Evolutionary conservation across 1,140 invertebrate species (phyloP), one percentile per base, ranked within the genome.

Genomic region (Hydropsyche tenuis): DNA sequence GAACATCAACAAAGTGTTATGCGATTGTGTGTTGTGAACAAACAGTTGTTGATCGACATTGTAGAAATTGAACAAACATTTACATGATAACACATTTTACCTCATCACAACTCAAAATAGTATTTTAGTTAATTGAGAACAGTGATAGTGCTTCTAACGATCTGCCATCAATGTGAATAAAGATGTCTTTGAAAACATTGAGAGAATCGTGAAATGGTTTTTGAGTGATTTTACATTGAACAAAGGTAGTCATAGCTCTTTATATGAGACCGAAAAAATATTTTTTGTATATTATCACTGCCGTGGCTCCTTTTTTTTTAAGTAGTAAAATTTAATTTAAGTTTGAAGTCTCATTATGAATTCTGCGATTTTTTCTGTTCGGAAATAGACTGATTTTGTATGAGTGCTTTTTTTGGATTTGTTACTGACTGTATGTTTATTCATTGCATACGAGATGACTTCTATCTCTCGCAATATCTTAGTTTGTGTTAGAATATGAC

Each of bases 1-100:
- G 71, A 78, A 79, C 78, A 78, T 78, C 80, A 80, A 79, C 80
- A 79, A 79, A 76, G 53, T 63, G 22, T 37, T 73, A 53, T 76
- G 74, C 46, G 70, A 74, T 42, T 74, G 76, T 72, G 73, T 73
- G 22, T 72, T 70, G 68, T 74, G 70, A 77, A 74, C 23, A 20
- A 25, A 43, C 20, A 16, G 12, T 5, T 14, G 3, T 68, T 27
- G 48, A 18, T 53, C 27, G 23, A 56, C 48, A 46, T 18, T 70
- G 68, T 56, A 48, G 48, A 51, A 42, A 60, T 43, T 14, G 14
- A 48, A 22, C 48, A 22, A n/a, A 66, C 48, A 9, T 56, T 69
- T 56, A 14, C 30, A 46, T 63, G 70, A 77, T 77, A 77, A 68
- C 69, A 72, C 69, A 69, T 74, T 69, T 64, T 77, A 77, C 75